These are phyloP conservation scores for Tenodera sinensis DNA, from an alignment of 2,888 invertebrate genomes.

Conservation along the genomic window DNA sequence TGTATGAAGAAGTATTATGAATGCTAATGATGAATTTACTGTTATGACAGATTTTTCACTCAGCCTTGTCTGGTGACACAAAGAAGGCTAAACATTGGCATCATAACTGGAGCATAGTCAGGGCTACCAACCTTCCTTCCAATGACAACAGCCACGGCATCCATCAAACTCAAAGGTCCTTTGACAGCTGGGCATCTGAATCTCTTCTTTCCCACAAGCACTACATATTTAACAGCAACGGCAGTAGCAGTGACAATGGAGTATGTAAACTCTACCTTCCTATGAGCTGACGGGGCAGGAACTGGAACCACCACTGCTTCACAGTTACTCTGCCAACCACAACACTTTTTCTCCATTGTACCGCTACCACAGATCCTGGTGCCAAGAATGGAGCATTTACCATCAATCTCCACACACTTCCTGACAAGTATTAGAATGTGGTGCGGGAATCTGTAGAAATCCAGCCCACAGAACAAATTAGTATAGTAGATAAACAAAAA, in stretches of 20 bases:
- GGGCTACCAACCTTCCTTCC: slow-evolving; percentile 13
- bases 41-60: slow-evolving; percentile 10
- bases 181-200: neutral
- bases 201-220: slow-evolving; percentile 1
- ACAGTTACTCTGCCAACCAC: neutral
- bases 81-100: neutral
- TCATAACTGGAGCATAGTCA: neutral
- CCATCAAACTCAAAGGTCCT: neutral
- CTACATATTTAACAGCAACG: neutral
- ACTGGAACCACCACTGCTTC: neutral
- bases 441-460: slow-evolving; percentile 9
- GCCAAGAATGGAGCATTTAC: neutral
- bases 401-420: slow-evolving; percentile 30
- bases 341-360: slow-evolving; percentile 2
- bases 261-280: neutral
- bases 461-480: slow-evolving; percentile 18
- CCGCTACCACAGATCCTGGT: slow-evolving; percentile 1
- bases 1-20: neutral
- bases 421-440: slow-evolving; percentile 32
- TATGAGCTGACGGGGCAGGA: neutral
- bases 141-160: neutral
- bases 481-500: slow-evolving; percentile 12
- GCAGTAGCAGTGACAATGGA: slow-evolving; percentile 12
- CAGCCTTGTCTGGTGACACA: slow-evolving; percentile 16
- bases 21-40: neutral